Evolutionary conservation across 2,797 vertebrate species (phyloP).

Genomic region (Dallia pectoralis): DNA sequence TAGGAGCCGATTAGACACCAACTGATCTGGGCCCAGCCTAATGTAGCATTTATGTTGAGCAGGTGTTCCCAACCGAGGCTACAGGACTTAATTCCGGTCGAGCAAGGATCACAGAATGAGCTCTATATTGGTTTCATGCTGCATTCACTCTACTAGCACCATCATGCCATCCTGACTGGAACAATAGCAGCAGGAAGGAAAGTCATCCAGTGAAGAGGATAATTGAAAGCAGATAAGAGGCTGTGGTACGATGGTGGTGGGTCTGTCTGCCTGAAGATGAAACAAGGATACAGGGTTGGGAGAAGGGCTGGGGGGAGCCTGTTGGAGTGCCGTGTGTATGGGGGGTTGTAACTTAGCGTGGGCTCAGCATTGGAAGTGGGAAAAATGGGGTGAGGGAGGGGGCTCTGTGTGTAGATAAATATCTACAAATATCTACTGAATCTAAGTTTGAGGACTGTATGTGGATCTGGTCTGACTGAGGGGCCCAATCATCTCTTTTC

Average conservation of each 20-base stretch:
- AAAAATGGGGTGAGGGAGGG: slow-evolving; percentile 7
- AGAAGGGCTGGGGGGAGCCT: slow-evolving; percentile 5
- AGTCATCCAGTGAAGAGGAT: slow-evolving; percentile 24
- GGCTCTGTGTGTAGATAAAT: slow-evolving; percentile 41
- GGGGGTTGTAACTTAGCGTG: not conserved
- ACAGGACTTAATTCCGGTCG: slow-evolving; percentile 40
- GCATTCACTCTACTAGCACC: slow-evolving; percentile 15
- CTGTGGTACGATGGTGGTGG: slow-evolving; percentile 13
- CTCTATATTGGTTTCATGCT: slow-evolving; percentile 45
- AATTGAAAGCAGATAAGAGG: slow-evolving; percentile 42
- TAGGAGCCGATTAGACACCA: not conserved
- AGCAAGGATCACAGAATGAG: slow-evolving; percentile 23
- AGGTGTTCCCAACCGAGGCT: not conserved
- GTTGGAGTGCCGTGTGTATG: not conserved
- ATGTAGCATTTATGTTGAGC: not conserved
- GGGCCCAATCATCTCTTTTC: slow-evolving; percentile 27
- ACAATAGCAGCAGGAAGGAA: slow-evolving; percentile 15
- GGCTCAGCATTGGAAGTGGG: slow-evolving; percentile 6
- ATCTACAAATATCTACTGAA: slow-evolving; percentile 57
- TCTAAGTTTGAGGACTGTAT: slow-evolving; percentile 37
- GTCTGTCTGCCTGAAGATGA: not conserved
- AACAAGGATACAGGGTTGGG: not conserved
- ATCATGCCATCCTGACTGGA: slow-evolving; percentile 30
- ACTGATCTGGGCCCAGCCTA: not conserved
- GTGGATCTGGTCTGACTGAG: slow-evolving; percentile 15